Percentiles rank a stretch among this genome's conserved stretches.
Evolutionary conservation across 2,888 invertebrate genomes (phyloP).

Genomic region (Habroteleia sp.): DNA sequence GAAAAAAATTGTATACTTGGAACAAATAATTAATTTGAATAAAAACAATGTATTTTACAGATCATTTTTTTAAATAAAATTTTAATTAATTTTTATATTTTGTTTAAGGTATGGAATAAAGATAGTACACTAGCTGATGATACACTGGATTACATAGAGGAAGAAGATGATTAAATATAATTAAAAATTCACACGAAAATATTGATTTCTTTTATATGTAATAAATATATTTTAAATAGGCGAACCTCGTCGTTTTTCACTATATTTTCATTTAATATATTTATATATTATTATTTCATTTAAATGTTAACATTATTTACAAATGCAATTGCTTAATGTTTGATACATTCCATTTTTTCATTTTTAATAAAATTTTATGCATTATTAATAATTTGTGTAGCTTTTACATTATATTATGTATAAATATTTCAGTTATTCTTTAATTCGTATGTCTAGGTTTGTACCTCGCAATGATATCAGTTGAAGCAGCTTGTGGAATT

Average conservation of each 20-base stretch:
- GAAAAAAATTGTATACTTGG: too few relatives aligned
- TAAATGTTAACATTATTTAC: too few relatives aligned
- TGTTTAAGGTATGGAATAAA: constrained; percentile 74
- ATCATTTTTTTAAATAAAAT: too few relatives aligned
- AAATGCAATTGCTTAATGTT: constrained; percentile 14
- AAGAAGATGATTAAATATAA: constrained; percentile 68
- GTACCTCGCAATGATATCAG: constrained; percentile 81
- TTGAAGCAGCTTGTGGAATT: constrained; percentile 86
- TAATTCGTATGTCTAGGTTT: constrained; percentile 79
- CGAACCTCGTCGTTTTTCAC: constrained; percentile 34
- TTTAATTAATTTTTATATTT: constrained; percentile 56
- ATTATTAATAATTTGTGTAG: background rate
- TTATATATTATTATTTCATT: constrained; percentile 2
- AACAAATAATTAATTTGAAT: too few relatives aligned
- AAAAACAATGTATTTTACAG: too few relatives aligned
- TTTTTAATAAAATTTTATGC: background rate
- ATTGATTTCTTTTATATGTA: constrained; percentile 56
- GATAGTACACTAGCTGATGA: constrained; percentile 68
- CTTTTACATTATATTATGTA: too few relatives aligned
- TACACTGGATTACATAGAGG: constrained; percentile 67
- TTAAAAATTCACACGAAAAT: constrained; percentile 43
- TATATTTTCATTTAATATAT: constrained; percentile 6
- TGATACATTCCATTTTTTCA: constrained; percentile 4
- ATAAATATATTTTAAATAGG: constrained; percentile 58
- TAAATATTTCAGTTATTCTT: constrained; percentile 40